phyloP scores from a whole-genome alignment of 2,113 vertebrate species.

The Genyomyrus donnyi region DNA sequence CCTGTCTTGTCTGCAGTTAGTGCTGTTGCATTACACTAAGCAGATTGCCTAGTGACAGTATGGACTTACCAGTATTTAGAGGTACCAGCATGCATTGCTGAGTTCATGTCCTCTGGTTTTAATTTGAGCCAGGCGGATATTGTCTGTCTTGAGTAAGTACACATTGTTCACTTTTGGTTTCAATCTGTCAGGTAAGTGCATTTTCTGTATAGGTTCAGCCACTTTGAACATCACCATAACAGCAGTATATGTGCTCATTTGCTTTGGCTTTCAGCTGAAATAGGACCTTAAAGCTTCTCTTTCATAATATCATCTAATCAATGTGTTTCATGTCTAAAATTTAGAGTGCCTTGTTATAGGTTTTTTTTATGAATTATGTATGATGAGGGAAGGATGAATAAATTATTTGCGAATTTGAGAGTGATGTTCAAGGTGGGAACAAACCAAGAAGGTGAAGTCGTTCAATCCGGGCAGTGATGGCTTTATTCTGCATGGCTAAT shows the following conservation, averaged over 20 bases:
- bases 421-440: neutral
- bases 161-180: conserved; percentile 34
- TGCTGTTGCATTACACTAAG: conserved; percentile 68
- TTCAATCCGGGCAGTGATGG: neutral
- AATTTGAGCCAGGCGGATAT: conserved; percentile 28
- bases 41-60: conserved; percentile 72
- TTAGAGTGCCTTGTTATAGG: neutral
- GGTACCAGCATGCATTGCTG: conserved; percentile 66
- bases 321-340: neutral
- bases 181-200: conserved; percentile 33
- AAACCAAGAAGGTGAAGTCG: neutral
- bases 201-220: neutral
- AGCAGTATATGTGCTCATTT: neutral
- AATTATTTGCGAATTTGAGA: neutral
- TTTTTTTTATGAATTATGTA: neutral
- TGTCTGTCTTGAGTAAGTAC: conserved; percentile 68
- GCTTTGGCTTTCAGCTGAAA: neutral
- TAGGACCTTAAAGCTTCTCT: neutral
- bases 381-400: neutral
- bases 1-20: conserved; percentile 75
- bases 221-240: conserved; percentile 14
- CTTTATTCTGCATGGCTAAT: conserved; percentile 18
- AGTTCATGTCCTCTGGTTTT: conserved; percentile 36
- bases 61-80: conserved; percentile 78
- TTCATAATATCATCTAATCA: neutral